A percentile compares a stretch with the other conserved stretches of the same genome.
Evolutionary conservation across 2,113 vertebrate species (phyloP).

Genomic region (Oreochromis niloticus): DNA sequence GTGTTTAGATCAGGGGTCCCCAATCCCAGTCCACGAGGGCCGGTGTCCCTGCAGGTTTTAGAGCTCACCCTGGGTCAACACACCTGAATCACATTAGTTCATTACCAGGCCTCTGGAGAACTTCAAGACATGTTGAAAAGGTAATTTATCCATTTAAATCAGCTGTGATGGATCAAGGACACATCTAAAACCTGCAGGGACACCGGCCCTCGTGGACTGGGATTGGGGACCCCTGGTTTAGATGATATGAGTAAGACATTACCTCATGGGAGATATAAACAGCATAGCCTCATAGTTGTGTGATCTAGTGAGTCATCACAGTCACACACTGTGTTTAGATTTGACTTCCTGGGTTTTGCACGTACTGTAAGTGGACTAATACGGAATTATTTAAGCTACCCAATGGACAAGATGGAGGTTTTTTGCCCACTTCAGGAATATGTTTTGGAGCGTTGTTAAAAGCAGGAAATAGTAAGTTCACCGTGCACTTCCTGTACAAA

Average conservation of each 20-base stretch:
- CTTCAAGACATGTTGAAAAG: too few relatives aligned
- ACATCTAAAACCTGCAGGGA: too few relatives aligned
- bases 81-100: too few relatives aligned
- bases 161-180: too few relatives aligned
- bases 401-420: not conserved
- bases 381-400: not conserved
- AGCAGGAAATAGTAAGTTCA: slow-evolving; percentile 55
- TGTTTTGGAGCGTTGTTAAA: slow-evolving; percentile 60
- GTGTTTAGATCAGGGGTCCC: slow-evolving; percentile 60
- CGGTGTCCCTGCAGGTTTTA: too few relatives aligned
- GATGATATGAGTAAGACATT: slow-evolving; percentile 53
- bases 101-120: too few relatives aligned
- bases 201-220: too few relatives aligned
- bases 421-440: slow-evolving; percentile 37
- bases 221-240: too few relatives aligned
- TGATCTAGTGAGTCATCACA: slow-evolving; percentile 53
- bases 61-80: too few relatives aligned
- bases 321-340: slow-evolving; percentile 52
- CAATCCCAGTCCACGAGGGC: too few relatives aligned
- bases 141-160: too few relatives aligned
- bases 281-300: slow-evolving; percentile 44
- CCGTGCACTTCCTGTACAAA: slow-evolving; percentile 39
- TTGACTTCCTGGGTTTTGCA: slow-evolving; percentile 30
- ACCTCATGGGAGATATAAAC: slow-evolving; percentile 57
- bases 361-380: not conserved